These are phyloP conservation scores for Crepidodera aurea DNA, from an alignment of 2,888 invertebrate species.

Conservation along the genomic window DNA sequence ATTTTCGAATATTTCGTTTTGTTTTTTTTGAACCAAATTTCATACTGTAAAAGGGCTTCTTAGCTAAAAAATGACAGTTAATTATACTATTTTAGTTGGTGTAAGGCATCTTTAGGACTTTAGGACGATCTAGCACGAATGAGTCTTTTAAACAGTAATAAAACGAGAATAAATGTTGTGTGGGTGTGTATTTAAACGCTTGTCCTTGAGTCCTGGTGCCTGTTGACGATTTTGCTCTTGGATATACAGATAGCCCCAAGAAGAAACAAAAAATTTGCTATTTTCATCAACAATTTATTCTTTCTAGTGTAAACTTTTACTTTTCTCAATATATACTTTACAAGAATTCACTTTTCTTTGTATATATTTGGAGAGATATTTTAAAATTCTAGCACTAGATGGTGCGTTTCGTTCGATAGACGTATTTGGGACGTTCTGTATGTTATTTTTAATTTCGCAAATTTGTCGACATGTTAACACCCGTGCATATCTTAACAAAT, in stretches of 20 bases:
- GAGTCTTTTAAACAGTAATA: slow-evolving; percentile 33
- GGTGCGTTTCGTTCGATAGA: neutral
- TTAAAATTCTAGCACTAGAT: neutral
- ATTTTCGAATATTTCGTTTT: too few species aligned
- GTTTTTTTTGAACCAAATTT: too few species aligned
- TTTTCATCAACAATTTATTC: neutral
- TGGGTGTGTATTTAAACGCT: slow-evolving; percentile 58
- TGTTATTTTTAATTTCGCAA: slow-evolving; percentile 25
- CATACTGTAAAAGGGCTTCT: too few species aligned
- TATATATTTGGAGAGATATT: slow-evolving; percentile 4
- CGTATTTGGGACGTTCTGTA: neutral
- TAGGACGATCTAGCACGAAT: slow-evolving; percentile 58
- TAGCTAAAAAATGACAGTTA: neutral
- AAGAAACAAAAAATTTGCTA: neutral
- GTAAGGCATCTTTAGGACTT: slow-evolving; percentile 51
- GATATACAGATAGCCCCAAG: neutral
- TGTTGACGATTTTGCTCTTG: slow-evolving; percentile 46
- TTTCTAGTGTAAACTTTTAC: too few species aligned
- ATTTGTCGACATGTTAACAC: slow-evolving; percentile 38
- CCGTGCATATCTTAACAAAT: slow-evolving; percentile 43
- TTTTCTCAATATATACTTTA: slow-evolving; percentile 1
- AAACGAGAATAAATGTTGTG: slow-evolving; percentile 40
- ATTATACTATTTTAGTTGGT: slow-evolving; percentile 12
- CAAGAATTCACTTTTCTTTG: neutral
- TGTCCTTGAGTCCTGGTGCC: slow-evolving; percentile 59